A percentile compares a stretch with the other conserved stretches of the same genome.
Evolutionary conservation across 1,140 invertebrate genomes (phyloP).

Genomic region (Lysiphlebus fabarum): DNA sequence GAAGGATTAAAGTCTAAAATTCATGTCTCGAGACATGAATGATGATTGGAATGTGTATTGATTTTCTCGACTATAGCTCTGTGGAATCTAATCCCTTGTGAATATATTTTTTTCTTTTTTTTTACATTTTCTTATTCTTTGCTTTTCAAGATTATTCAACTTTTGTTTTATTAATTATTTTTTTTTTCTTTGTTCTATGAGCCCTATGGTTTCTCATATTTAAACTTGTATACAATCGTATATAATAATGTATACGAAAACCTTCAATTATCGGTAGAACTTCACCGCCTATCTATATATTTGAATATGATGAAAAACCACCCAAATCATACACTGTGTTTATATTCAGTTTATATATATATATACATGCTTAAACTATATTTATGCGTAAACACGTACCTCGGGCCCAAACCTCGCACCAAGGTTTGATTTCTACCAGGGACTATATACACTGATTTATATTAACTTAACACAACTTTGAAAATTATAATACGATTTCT

Average conservation of each 20-base stretch:
- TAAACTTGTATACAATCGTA: slow-evolving; percentile 8
- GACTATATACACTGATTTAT: not conserved
- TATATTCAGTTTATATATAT: not conserved
- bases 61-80: slow-evolving; percentile 27
- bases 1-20: slow-evolving; percentile 13
- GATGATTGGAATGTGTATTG: slow-evolving; percentile 18
- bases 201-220: slow-evolving; percentile 2
- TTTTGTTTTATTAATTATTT: not conserved
- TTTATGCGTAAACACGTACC: too few species aligned
- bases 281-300: slow-evolving; percentile 22
- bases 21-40: too few species aligned
- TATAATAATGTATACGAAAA: slow-evolving; percentile 1
- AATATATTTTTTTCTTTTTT: slow-evolving; percentile 5
- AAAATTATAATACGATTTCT: too few species aligned
- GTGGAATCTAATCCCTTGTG: slow-evolving; percentile 8
- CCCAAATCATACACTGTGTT: not conserved
- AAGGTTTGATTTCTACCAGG: too few species aligned
- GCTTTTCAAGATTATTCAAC: not conserved
- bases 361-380: too few species aligned
- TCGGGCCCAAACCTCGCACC: too few species aligned
- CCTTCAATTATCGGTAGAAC: slow-evolving; percentile 26
- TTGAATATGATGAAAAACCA: slow-evolving; percentile 21
- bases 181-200: not conserved
- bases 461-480: too few species aligned
- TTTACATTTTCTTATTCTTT: not conserved